Base-by-base conservation (phyloP, 2,888 invertebrate genomes). In the Drosophila flavopinicola region DNA sequence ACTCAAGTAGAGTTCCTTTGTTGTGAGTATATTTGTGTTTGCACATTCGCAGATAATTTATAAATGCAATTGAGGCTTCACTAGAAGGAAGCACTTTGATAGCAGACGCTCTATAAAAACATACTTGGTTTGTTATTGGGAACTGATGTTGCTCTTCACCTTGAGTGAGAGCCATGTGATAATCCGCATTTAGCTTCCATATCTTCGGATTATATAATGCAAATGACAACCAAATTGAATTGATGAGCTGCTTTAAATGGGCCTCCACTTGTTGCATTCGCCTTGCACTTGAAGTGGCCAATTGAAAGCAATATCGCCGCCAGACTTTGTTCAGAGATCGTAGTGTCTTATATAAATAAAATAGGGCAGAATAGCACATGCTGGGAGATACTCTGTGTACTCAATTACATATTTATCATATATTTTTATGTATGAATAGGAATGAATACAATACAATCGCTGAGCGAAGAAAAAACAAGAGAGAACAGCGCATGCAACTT, bases 281-380 rank as follows among this genome's bases (percentile, higher is more conserved):
- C 70, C 70, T 85, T 59, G 78, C 63, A 64, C 66, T 66, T 78
- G 70, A 58, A 74, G 64, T 37, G 51, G 51, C 54, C 67, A 82
- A 75, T 75, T 82, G 67, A 54, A 54, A 42, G 48, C 23, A 39
- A 45, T 48, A 49, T 49, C 13, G 25, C 32, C 41, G 25, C 15
- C 13, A 23, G 30, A 37, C 23, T 23, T 47, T 27, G 20, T 15
- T 42, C 29, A 38, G 57, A 23, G 20, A 20, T 41, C 32, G 17
- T 13, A 23, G 5, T 5, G 10, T n/a, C n/a, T n/a, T n/a, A n/a
- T n/a, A n/a, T n/a, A n/a, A n/a, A n/a, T n/a, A n/a, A n/a, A n/a
- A n/a, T n/a, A n/a, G n/a, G n/a, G n/a, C 13, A n/a, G 24, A 11
- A 30, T n/a, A 6, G 11, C 9, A 4, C 9, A 2, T 11, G 7